Evolutionary conservation across 2,113 vertebrate species (phyloP), one percentile per base, ranked within the genome.

Genomic region (Macaca nemestrina): DNA sequence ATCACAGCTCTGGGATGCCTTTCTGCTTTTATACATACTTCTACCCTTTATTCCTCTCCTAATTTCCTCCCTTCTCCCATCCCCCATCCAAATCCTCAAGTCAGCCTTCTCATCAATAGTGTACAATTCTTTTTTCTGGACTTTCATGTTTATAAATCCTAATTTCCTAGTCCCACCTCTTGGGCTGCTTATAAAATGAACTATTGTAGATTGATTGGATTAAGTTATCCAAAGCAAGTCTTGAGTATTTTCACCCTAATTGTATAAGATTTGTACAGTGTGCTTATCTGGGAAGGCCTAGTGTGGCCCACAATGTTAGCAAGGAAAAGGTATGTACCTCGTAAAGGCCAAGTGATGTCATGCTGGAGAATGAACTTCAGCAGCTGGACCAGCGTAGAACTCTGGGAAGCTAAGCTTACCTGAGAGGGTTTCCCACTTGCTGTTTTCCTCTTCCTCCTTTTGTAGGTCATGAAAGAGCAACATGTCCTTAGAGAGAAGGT

Each of bases 381-480:
- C 61, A 80, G 55, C 3, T 4, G 25, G n/a, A 61, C 8, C 27
- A 93, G 11, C 22, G 20, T n/a, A 52, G 45, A 52, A 57, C 27
- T 25, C 40, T 55, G 38, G 25, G 32, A 76, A 55, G 38, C 25
- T 92, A 61, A 17, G 78, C 61, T 76, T 91, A 93, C 94, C 96
- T 45, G 84, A 95, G n/a, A 98, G 94, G 4, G 50, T 92, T 35
- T 96, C 95, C 84, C 95, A 94, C 30, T 92, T 93, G 50, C 72
- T 94, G 6, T 94, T 96, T 85, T 98, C 92, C 35, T 96, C 59
- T 14, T 97, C 90, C 27, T 96, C 91, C 85, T 97, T 96, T 70
- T 93, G 70, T 73, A 96, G 68, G 64, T 73, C 72, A 30, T 78
- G 79, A 88, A 98, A 97, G 35, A 90, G 2, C 20, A 98, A 11